Evolutionary conservation across 2,113 vertebrate species (phyloP).

Genomic region (Nycticebus coucang): DNA sequence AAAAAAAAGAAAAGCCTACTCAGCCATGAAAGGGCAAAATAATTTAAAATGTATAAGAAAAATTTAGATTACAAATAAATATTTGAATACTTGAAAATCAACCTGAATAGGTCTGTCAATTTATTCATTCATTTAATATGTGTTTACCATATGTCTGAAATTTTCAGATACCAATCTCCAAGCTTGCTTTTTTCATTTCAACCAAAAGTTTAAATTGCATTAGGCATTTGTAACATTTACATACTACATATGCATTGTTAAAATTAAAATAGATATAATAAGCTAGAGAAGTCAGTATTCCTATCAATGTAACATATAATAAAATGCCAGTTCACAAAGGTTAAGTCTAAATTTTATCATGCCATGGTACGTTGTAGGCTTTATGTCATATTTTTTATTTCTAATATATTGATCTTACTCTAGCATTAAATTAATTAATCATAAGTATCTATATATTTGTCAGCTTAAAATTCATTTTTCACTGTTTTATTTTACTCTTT

Average conservation of each 20-base stretch:
- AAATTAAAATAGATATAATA: background rate
- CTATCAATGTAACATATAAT: background rate
- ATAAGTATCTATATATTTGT: background rate
- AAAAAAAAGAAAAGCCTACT: too few species aligned
- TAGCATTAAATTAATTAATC: background rate
- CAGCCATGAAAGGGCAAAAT: background rate
- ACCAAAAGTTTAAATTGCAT: background rate
- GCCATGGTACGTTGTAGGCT: background rate
- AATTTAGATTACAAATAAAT: background rate
- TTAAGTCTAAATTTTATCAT: background rate
- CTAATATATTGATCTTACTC: background rate
- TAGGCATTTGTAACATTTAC: background rate
- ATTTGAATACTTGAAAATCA: background rate
- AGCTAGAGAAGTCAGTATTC: background rate
- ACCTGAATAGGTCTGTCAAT: background rate
- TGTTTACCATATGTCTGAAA: background rate
- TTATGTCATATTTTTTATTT: background rate
- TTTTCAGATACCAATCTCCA: background rate
- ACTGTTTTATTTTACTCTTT: background rate
- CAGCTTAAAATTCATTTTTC: background rate
- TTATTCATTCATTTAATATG: background rate
- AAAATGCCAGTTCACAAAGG: background rate
- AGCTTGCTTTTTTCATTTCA: background rate
- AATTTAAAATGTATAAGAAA: background rate
- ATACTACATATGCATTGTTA: background rate